Conservation (phyloP, 2,888 invertebrate genomes). For the Monopis laevigella region DNA sequence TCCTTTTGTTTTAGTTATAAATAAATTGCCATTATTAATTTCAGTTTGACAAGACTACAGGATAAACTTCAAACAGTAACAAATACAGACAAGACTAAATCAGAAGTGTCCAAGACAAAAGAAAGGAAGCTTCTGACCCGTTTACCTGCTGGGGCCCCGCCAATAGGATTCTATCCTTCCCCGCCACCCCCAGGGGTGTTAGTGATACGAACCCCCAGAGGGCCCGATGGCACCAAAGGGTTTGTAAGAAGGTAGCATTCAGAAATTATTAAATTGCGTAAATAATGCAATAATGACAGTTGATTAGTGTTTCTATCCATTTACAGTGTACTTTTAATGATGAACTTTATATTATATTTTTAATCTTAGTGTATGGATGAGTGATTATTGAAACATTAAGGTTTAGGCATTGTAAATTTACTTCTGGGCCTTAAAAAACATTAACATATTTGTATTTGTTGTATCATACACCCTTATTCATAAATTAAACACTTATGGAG, state of each 20-base stretch:
- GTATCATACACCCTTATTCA: too few species aligned
- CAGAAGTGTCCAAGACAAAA: slow-evolving; percentile 40
- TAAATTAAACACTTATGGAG: too few species aligned
- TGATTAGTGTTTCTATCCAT: too few species aligned
- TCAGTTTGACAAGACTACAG: slow-evolving; percentile 50
- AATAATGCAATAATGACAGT: too few species aligned
- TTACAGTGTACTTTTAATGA: too few species aligned
- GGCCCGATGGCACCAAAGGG: slow-evolving; percentile 79
- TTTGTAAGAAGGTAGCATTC: slow-evolving; percentile 54
- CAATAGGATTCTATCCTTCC: slow-evolving; percentile 45
- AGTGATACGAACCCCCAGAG: slow-evolving; percentile 78
- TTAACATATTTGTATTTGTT: too few species aligned
- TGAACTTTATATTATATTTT: too few species aligned
- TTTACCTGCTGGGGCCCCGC: slow-evolving; percentile 42
- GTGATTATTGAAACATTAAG: too few species aligned
- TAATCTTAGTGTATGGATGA: too few species aligned
- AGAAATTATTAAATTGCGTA: too few species aligned
- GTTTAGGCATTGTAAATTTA: too few species aligned
- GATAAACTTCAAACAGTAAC: slow-evolving; percentile 56
- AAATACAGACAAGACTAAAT: slow-evolving; percentile 35
- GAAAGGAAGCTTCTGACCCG: slow-evolving; percentile 50
- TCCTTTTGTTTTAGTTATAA: background rate
- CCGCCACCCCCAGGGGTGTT: slow-evolving; percentile 56
- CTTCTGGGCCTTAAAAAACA: too few species aligned
- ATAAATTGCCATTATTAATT: slow-evolving; percentile 18